Evolutionary conservation across 2,113 vertebrate species (phyloP).

Genomic region (Eretmochelys imbricata): DNA sequence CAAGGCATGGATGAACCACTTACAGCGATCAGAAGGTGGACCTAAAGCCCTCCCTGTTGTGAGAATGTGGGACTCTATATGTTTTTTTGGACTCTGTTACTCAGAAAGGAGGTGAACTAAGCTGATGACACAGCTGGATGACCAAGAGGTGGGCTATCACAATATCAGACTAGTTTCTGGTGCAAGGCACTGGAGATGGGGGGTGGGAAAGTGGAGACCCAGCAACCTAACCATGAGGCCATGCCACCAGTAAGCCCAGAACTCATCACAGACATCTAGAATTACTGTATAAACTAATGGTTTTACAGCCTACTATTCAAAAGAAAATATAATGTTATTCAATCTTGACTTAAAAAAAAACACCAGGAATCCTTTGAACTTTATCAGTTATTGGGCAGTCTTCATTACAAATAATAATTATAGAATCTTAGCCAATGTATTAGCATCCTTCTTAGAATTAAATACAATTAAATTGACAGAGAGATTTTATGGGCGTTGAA

Average conservation of each 20-base stretch:
- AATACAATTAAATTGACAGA: constrained; percentile 34
- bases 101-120: background rate
- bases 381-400: background rate
- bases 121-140: background rate
- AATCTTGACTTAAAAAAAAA: constrained; percentile 31
- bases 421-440: background rate
- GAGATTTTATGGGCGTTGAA: constrained; percentile 21
- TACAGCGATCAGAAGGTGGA: background rate
- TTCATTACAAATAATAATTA: constrained; percentile 29
- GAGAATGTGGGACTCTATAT: background rate
- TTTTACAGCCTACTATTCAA: constrained; percentile 31
- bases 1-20: background rate
- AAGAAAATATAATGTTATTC: background rate
- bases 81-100: background rate
- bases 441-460: constrained; percentile 5
- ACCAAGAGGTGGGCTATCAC: background rate
- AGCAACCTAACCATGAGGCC: background rate
- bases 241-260: background rate
- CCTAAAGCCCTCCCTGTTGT: background rate
- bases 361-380: constrained; percentile 36
- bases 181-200: background rate
- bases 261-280: constrained; percentile 8
- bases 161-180: background rate
- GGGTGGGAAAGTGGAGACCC: background rate
- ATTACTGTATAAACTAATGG: background rate